A percentile compares a stretch with the other conserved stretches of the same genome.
Conservation (phyloP, 2,797 vertebrate genomes). For the Perodicticus potto region DNA sequence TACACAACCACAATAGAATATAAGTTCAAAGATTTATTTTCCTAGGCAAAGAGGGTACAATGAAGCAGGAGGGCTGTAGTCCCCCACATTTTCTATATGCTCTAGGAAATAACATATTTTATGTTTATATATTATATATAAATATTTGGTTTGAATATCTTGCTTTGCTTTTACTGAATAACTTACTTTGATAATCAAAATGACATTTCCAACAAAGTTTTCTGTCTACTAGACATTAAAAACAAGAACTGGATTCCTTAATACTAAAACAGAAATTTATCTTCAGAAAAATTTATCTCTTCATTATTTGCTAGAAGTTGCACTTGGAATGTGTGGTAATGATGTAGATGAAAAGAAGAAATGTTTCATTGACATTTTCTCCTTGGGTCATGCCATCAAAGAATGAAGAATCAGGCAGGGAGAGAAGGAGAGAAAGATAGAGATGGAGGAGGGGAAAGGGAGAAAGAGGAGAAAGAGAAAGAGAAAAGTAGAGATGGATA, state of each 20-base stretch:
- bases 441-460: no score
- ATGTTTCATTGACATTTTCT: neutral
- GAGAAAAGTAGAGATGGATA: no score
- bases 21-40: neutral
- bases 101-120: neutral
- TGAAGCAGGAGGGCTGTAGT: neutral
- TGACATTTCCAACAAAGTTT: neutral
- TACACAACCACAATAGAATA: neutral
- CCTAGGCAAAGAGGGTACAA: neutral
- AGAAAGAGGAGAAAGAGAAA: neutral
- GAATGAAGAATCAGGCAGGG: neutral
- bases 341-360: neutral
- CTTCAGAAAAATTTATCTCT: neutral
- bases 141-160: neutral
- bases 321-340: neutral
- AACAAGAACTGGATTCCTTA: neutral
- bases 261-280: conserved; percentile 34
- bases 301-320: neutral
- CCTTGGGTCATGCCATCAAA: neutral
- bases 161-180: neutral
- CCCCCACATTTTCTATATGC: neutral
- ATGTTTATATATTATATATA: no score
- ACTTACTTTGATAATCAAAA: neutral
- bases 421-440: no score
- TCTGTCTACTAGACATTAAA: neutral